Percentiles rank a stretch among this genome's conserved stretches.
These are phyloP conservation scores for Protomyctophum bolini DNA, from an alignment of 2,113 vertebrate species.

Conservation along the genomic window DNA sequence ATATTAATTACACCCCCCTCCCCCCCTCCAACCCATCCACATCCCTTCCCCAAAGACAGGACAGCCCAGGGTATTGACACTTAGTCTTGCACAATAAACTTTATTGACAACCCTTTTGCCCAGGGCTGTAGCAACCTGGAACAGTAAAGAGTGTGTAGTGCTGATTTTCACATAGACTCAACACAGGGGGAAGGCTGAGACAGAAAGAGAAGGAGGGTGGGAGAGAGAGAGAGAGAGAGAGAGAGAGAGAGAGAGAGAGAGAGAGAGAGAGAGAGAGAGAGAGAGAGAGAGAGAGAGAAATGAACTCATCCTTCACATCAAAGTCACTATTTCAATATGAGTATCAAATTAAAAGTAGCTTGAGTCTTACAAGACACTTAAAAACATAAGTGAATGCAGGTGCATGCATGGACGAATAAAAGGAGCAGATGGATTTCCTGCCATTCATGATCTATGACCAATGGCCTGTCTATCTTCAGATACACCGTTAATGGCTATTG, in stretches of 20 bases:
- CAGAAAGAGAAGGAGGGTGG: neutral
- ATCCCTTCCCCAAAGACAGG: constrained; percentile 21
- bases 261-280: neutral
- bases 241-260: neutral
- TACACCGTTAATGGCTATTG: constrained; percentile 72
- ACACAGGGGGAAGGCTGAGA: neutral
- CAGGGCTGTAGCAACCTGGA: constrained; percentile 13
- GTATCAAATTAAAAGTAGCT: constrained; percentile 3
- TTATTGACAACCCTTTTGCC: constrained; percentile 50
- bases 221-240: neutral
- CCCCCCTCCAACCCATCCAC: constrained; percentile 8
- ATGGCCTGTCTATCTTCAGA: constrained; percentile 72
- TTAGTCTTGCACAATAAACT: constrained; percentile 58
- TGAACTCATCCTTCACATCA: neutral
- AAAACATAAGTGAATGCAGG: neutral
- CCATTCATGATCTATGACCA: constrained; percentile 75
- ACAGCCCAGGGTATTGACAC: constrained; percentile 40
- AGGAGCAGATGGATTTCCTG: constrained; percentile 74
- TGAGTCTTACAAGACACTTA: constrained; percentile 30
- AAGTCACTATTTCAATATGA: constrained; percentile 2
- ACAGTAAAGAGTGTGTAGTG: constrained; percentile 9
- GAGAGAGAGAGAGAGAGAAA: neutral
- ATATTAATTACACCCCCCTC: constrained; percentile 83
- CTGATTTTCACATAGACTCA: constrained; percentile 13
- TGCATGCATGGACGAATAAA: constrained; percentile 35